phyloP scores from a whole-genome alignment of 2,888 invertebrate species.

The Lycaena phlaeas region DNA sequence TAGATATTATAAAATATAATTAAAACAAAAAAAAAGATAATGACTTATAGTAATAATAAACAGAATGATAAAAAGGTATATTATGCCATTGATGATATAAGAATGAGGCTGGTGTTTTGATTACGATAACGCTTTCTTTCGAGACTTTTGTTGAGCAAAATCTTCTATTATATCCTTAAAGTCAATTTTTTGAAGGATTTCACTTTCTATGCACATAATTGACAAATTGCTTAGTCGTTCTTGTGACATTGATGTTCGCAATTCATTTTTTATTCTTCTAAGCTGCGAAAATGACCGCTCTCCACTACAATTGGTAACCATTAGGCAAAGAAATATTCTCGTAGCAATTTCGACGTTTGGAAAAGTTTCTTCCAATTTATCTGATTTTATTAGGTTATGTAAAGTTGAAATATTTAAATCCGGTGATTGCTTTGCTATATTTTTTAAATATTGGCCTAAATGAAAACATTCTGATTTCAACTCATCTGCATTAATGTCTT shows the following conservation, averaged over 20 bases:
- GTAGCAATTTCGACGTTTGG: too few relatives aligned
- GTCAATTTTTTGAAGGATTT: too few relatives aligned
- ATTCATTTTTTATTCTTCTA: constrained; percentile 17
- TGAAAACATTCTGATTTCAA: too few relatives aligned
- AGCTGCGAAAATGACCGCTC: constrained; percentile 16
- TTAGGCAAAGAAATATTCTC: constrained; percentile 15
- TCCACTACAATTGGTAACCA: too few relatives aligned
- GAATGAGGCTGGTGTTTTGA: neutral
- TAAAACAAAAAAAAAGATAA: too few relatives aligned
- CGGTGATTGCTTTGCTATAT: constrained; percentile 4
- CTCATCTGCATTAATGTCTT: constrained; percentile 11
- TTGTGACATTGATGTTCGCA: too few relatives aligned
- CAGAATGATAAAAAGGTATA: too few relatives aligned
- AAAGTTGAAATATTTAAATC: constrained; percentile 3
- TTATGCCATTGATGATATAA: neutral
- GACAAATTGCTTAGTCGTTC: too few relatives aligned
- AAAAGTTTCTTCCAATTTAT: constrained; percentile 16
- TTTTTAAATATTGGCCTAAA: constrained; percentile 11
- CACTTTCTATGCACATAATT: too few relatives aligned
- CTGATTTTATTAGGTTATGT: constrained; percentile 11
- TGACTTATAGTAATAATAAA: too few relatives aligned
- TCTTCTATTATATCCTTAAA: constrained; percentile 15
- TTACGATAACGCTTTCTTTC: constrained; percentile 13
- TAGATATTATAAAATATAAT: too few relatives aligned
- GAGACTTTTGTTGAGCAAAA: constrained; percentile 17